A percentile compares a stretch with the other conserved stretches of the same genome.
Evolutionary conservation across 2,113 vertebrate species (phyloP).

Genomic region (Myotis davidii): DNA sequence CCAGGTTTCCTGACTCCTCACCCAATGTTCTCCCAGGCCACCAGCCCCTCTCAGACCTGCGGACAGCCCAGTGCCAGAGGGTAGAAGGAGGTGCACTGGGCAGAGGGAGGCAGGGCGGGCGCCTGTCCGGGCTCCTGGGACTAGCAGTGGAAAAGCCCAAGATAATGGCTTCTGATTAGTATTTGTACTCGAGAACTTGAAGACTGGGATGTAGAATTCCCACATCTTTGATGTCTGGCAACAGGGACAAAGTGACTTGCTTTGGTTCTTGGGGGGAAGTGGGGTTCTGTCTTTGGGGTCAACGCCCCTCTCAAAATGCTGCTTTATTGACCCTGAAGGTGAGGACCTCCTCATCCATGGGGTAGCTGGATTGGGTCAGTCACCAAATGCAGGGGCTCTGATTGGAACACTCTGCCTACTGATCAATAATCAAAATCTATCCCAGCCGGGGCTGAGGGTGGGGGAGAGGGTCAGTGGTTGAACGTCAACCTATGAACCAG

Average conservation of each 20-base stretch:
- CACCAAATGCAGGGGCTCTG: neutral
- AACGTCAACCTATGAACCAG: too few species aligned
- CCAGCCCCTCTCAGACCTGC: rapidly evolving
- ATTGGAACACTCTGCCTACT: neutral
- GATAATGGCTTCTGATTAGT: too few species aligned
- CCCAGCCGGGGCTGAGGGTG: neutral
- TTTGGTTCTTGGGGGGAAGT: neutral
- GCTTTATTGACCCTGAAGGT: neutral
- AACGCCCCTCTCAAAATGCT: neutral
- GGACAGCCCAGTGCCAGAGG: neutral
- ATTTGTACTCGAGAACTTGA: rapidly evolving
- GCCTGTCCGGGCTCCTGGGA: neutral
- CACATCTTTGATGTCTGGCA: neutral
- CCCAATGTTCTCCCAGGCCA: neutral
- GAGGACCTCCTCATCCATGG: rapidly evolving
- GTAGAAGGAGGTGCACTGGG: rapidly evolving
- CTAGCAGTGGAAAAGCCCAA: neutral
- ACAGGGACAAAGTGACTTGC: neutral
- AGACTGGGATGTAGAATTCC: neutral
- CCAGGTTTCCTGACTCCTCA: neutral
- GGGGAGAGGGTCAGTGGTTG: too few species aligned
- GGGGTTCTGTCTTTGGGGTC: neutral
- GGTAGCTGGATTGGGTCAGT: neutral
- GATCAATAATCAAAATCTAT: neutral
- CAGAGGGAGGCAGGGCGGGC: neutral